A percentile compares a stretch with the other conserved stretches of the same genome.
These are phyloP conservation scores for Psittacula echo DNA, from an alignment of 2,797 vertebrate species.

Conservation along the genomic window DNA sequence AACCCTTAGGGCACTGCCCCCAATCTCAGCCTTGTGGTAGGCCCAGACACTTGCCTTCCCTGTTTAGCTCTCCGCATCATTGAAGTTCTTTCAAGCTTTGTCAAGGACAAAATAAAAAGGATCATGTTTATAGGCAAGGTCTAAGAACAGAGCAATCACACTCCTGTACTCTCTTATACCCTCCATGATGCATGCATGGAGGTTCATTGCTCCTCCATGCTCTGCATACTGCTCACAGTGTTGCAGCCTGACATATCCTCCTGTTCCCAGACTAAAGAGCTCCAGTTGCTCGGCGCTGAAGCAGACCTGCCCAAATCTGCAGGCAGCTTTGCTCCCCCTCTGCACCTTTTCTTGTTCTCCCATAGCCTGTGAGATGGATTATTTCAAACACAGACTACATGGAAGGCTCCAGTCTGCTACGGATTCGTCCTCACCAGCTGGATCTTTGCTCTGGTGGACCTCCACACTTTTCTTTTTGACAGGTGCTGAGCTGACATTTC, in stretches of 20 bases:
- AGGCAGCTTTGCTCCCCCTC: neutral
- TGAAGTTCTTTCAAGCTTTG: neutral
- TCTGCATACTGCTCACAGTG: neutral
- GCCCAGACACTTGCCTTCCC: neutral
- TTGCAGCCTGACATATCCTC: neutral
- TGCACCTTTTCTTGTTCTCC: neutral
- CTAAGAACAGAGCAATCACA: neutral
- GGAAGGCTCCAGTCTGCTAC: neutral
- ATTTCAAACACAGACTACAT: neutral
- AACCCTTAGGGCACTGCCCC: neutral
- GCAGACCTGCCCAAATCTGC: neutral
- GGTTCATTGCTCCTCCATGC: neutral
- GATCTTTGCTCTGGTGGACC: neutral
- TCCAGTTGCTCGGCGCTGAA: neutral
- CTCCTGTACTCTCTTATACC: neutral
- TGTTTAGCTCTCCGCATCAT: neutral
- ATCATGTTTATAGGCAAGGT: neutral
- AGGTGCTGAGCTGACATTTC: neutral
- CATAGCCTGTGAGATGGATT: neutral
- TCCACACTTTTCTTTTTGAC: neutral
- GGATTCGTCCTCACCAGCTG: neutral
- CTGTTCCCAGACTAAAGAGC: neutral
- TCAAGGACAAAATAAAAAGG: neutral
- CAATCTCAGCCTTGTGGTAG: neutral
- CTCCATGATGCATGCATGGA: rapidly evolving